Percentiles rank a stretch among this genome's conserved stretches.
phyloP scores from a whole-genome alignment of 2,797 vertebrate genomes.

The Perodicticus potto region DNA sequence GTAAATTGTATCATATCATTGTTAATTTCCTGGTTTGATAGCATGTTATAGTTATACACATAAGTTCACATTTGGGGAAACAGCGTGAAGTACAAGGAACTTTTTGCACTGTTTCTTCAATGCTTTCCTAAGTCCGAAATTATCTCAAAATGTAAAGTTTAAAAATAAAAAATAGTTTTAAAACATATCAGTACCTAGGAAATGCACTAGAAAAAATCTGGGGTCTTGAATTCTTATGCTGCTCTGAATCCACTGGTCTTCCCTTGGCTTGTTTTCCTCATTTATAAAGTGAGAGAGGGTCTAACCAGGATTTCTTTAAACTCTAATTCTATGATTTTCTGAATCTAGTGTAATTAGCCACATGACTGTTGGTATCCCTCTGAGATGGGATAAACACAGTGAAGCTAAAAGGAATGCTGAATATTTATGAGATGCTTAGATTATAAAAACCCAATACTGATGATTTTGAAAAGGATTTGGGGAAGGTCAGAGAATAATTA shows the following conservation, averaged over 20 bases:
- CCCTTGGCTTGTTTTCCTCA: neutral
- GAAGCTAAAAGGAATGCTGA: slow-evolving; percentile 42
- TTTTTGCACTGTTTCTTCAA: neutral
- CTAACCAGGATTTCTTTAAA: neutral
- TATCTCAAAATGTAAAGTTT: slow-evolving; percentile 32
- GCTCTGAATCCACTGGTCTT: neutral
- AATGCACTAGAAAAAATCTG: neutral
- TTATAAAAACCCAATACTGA: neutral
- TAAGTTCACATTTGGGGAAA: neutral
- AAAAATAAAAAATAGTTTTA: neutral
- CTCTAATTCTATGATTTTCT: neutral
- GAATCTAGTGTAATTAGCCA: slow-evolving; percentile 20
- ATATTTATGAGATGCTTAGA: slow-evolving; percentile 24
- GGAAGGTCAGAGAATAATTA: neutral
- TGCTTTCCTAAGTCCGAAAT: slow-evolving; percentile 25
- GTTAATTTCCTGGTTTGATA: neutral
- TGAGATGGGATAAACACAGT: neutral
- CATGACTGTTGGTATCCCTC: neutral
- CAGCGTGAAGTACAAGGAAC: neutral
- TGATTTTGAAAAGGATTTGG: slow-evolving; percentile 29
- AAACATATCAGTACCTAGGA: neutral
- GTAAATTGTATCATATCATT: neutral
- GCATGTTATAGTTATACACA: neutral
- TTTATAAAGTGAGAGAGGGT: neutral
- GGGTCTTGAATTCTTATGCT: neutral